Evolutionary conservation across 2,113 vertebrate genomes (phyloP).

Genomic region (Montifringilla adamsi): DNA sequence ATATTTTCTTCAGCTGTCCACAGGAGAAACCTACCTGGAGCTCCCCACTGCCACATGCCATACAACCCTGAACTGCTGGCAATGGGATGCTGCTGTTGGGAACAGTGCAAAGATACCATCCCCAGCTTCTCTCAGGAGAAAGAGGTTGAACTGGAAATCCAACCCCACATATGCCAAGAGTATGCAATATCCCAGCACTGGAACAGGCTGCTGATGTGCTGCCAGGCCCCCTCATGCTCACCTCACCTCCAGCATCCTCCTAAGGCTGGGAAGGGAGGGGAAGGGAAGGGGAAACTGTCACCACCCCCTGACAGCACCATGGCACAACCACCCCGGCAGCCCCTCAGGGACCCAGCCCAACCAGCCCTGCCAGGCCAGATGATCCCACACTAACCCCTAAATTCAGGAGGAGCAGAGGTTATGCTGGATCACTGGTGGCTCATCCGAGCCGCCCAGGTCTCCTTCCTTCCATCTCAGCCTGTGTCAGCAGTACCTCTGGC

Average conservation of each 20-base stretch:
- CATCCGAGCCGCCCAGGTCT: accelerated
- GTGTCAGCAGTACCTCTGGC: neutral
- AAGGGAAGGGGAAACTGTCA: neutral
- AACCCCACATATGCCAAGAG: accelerated
- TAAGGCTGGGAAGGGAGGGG: neutral
- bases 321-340: neutral
- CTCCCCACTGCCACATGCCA: accelerated
- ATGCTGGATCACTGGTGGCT: neutral
- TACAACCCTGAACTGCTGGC: accelerated
- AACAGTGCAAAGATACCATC: accelerated
- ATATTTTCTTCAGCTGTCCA: neutral
- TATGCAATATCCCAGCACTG: accelerated
- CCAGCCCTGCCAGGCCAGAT: neutral
- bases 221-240: accelerated
- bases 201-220: accelerated
- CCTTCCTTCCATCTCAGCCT: neutral
- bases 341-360: neutral
- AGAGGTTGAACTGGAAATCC: neutral
- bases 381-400: neutral
- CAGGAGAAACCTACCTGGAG: neutral
- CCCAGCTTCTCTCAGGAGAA: neutral
- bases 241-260: neutral
- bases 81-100: neutral
- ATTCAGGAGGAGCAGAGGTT: neutral
- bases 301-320: accelerated